phyloP scores from a whole-genome alignment of 2,113 vertebrate species.

The Hylia prasina region DNA sequence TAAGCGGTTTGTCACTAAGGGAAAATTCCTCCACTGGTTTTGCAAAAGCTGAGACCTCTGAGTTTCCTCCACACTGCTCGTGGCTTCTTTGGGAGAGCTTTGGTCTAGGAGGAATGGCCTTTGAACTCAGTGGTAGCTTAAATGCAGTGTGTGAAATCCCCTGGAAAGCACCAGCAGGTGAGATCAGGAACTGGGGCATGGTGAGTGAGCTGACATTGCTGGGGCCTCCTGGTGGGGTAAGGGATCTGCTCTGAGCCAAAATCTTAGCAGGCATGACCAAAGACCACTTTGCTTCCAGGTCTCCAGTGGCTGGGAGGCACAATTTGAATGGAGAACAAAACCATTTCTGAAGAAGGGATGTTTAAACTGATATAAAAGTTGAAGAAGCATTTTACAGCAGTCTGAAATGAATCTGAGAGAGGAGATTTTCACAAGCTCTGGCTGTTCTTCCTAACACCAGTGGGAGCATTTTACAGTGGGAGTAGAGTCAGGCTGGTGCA shows the following conservation, averaged over 20 bases:
- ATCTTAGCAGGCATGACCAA: not conserved
- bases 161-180: not conserved
- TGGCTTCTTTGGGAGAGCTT: not conserved
- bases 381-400: not conserved
- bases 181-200: accelerated
- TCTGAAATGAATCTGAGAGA: not conserved
- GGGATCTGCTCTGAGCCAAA: not conserved
- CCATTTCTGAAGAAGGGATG: not conserved
- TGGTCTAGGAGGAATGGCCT: not conserved
- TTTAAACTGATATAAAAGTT: not conserved
- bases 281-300: not conserved
- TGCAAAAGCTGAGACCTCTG: not conserved
- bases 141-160: not conserved
- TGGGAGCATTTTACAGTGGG: not conserved
- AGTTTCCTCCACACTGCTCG: accelerated
- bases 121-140: not conserved
- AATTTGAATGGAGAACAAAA: not conserved
- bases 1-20: constrained; percentile 9
- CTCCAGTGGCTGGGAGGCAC: not conserved
- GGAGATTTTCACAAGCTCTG: not conserved
- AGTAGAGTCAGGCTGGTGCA: not conserved
- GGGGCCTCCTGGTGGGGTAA: not conserved
- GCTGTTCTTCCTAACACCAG: not conserved
- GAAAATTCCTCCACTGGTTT: not conserved
- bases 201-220: not conserved